phyloP scores from a whole-genome alignment of 2,797 vertebrate species.

The Acestrorhynchus altus region DNA sequence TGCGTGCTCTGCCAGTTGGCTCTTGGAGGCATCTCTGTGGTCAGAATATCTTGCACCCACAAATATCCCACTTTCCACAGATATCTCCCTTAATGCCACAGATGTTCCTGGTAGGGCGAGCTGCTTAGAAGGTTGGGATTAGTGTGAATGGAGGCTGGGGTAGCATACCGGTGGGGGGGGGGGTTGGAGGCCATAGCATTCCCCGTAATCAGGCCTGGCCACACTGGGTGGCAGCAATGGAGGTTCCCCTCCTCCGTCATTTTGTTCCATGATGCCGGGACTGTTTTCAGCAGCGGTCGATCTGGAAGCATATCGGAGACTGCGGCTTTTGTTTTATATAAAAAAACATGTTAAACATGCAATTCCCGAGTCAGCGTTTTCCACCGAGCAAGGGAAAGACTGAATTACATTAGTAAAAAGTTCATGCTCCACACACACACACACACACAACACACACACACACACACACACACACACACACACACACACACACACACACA shows the following conservation, averaged over 20 bases:
- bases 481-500: slow-evolving; percentile 6
- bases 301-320: slow-evolving; percentile 74
- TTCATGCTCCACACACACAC: background rate
- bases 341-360: slow-evolving; percentile 66
- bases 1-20: no score
- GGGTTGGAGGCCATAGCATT: background rate
- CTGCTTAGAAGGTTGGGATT: background rate
- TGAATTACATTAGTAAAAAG: slow-evolving; percentile 30
- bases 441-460: background rate
- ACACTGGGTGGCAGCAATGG: slow-evolving; percentile 38
- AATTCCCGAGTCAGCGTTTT: slow-evolving; percentile 80
- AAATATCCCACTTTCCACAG: background rate
- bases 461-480: slow-evolving; percentile 10
- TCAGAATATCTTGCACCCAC: background rate
- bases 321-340: slow-evolving; percentile 79
- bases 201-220: background rate
- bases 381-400: slow-evolving; percentile 67
- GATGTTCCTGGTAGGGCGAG: background rate
- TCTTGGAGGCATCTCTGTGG: background rate
- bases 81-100: background rate
- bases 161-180: background rate
- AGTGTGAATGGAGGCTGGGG: background rate
- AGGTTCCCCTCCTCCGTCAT: slow-evolving; percentile 56
- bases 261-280: slow-evolving; percentile 67
- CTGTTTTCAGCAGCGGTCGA: slow-evolving; percentile 51